Evolutionary conservation across 1,140 invertebrate genomes (phyloP), one percentile per base, ranked within the genome.

Genomic region (Rhagoletis pomonella): DNA sequence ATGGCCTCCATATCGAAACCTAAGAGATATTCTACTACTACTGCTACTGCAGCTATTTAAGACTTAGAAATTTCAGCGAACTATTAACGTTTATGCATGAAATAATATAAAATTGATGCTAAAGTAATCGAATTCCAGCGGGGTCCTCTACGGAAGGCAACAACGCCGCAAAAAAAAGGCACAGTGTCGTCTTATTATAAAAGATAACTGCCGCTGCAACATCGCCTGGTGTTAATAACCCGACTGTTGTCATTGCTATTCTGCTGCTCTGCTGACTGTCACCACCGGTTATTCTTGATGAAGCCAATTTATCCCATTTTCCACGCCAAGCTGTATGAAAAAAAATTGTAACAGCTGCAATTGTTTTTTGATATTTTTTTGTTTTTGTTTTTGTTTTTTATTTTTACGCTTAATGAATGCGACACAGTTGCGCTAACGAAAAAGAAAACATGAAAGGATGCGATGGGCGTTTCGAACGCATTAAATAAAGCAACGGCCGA

Each of bases 311-410:
- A 55, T 44, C 42, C 47, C 73, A 55, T 81, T 81, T 81, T 50
- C 44, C 47, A 81, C 42, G 73, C 73, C 73, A 29, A 55, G n/a
- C 73, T 19, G 17, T n/a, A 81, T 50, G 73, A 42, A 47, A 50
- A 12, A n/a, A 81, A 81, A 55, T 81, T 55, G 47, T 81, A 81
- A 81, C 73, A 81, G 73, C 73, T 81, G 73, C 73, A 81, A 55
- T 73, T 47, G 69, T 73, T 81, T 50, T 81, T 81, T 81, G 17
- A 19, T 55, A 55, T 81, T 81, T 81, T 81, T 17, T 81, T 81
- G 19, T 6, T 50, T 81, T 81, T 50, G 17, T 55, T 81, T 81
- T 81, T 81, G 47, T 55, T 58, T 81, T n/a, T 81, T 81, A 47
- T 55, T 58, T 81, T n/a, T 81, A n/a, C 47, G 47, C 73, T 81